Conservation (phyloP, 2,797 vertebrate genomes). For the Loris lydekkerianus region DNA sequence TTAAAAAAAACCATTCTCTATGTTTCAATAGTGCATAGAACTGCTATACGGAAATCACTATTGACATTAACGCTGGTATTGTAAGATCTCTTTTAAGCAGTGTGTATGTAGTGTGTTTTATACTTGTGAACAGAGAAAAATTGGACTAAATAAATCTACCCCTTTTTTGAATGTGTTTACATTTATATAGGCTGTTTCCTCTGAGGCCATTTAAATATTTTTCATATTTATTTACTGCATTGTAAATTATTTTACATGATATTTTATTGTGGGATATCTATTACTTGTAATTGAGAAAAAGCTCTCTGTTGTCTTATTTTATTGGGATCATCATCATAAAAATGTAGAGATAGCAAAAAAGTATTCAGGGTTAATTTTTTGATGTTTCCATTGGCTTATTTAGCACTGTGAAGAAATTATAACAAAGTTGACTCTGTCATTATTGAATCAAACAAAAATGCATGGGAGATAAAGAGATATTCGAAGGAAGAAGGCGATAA, state of each 20-base stretch:
- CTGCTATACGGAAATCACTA: background rate
- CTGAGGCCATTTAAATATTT: background rate
- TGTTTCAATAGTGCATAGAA: background rate
- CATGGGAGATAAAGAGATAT: background rate
- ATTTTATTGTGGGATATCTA: background rate
- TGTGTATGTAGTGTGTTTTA: background rate
- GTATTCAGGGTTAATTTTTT: background rate
- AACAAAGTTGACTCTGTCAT: background rate
- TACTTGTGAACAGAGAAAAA: background rate
- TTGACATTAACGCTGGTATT: background rate
- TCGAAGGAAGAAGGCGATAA: background rate
- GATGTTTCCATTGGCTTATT: background rate
- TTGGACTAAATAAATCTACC: background rate
- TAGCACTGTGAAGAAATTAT: constrained; percentile 1
- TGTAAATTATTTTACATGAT: background rate
- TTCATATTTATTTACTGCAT: background rate
- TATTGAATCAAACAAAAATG: background rate
- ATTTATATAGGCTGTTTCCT: background rate
- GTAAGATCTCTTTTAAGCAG: background rate
- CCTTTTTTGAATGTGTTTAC: background rate
- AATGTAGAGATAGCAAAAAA: background rate
- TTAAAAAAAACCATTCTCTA: background rate
- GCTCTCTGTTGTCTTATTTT: background rate
- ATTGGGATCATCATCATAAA: background rate
- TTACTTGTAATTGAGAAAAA: background rate